A percentile compares a stretch with the other conserved stretches of the same genome.
These are phyloP conservation scores for Tribolium freemani DNA, from an alignment of 2,888 invertebrate species.

Conservation along the genomic window DNA sequence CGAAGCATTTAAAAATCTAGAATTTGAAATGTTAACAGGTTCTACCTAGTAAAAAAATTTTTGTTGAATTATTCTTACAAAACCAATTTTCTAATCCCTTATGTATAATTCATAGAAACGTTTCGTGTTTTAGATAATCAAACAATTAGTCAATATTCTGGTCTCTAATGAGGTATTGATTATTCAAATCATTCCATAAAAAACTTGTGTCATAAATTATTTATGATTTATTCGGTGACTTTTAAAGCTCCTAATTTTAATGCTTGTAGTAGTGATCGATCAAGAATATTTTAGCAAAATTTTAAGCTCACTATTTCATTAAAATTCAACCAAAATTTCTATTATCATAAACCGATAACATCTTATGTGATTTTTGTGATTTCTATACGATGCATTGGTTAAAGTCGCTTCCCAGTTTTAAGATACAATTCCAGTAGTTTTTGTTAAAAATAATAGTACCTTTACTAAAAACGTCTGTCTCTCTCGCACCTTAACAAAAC, in stretches of 20 bases:
- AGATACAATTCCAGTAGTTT: too few species aligned
- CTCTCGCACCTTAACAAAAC: too few species aligned
- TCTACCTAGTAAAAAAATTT: too few species aligned
- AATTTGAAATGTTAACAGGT: too few species aligned
- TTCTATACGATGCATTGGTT: too few species aligned
- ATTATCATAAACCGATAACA: too few species aligned
- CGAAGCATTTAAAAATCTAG: not conserved
- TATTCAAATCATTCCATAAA: conserved; percentile 20
- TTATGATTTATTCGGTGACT: conserved; percentile 18
- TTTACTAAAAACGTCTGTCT: too few species aligned
- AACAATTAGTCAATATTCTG: conserved; percentile 10
- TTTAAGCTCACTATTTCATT: not conserved
- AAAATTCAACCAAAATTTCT: too few species aligned
- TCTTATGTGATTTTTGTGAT: too few species aligned
- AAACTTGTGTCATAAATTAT: conserved; percentile 23
- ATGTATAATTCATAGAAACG: not conserved
- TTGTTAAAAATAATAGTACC: too few species aligned
- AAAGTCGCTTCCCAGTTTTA: too few species aligned
- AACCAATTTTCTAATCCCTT: not conserved
- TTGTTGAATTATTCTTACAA: too few species aligned
- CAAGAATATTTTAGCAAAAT: not conserved
- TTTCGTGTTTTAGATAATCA: not conserved
- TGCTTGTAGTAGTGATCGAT: not conserved
- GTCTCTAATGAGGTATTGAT: conserved; percentile 19
- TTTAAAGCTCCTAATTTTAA: conserved; percentile 7